Evolutionary conservation across 92 coral and sea anemone genomes (phyloP), one percentile per base, ranked within the genome.

Genomic region (Parazoanthus swiftii): DNA sequence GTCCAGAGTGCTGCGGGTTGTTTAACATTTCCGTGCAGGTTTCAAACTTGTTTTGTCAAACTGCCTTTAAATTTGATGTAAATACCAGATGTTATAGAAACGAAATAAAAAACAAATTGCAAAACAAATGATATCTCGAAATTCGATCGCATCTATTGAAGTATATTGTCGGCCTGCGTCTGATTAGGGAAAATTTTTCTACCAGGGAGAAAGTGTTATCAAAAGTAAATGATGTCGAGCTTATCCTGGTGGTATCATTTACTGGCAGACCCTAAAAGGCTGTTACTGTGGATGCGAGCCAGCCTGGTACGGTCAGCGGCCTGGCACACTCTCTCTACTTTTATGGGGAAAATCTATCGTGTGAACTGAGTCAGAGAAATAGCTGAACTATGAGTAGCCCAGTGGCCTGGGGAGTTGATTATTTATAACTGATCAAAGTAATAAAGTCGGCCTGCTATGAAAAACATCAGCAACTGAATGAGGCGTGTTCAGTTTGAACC

Each of bases 41-140:
- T 80, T 80, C 33, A 20, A 29, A 73, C 77, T 9, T 73, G 38
- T 73, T 38, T 29, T 50, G 83, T 50, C 36, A 79, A 79, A 79
- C 15, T 46, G 8, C 65, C 23, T 79, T 50, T 26, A 3, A 46
- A 26, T 79, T 48, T 38, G 39, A 21, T 33, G 6, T 10, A 79
- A 51, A 79, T 4, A 33, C 2, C n/a, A 11, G 2, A 14, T 80
- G 38, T 56, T 80, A 18, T 80, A 35, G 71, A 36, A 80, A 56
- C 85, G 44, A 79, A 79, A 14, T 26, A 29, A 48, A 29, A 51
- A 79, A 79, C 38, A 25, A 29, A 63, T 20, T 26, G 26, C 37
- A 15, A 80, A 26, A 0, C 59, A 23, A 43, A 78, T 63, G 7
- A 23, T 78, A 3, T 78, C 18, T n/a, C 81, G 15, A 56, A 15